Conservation (phyloP, 2,888 invertebrate species). For the Galerucella pusilla region DNA sequence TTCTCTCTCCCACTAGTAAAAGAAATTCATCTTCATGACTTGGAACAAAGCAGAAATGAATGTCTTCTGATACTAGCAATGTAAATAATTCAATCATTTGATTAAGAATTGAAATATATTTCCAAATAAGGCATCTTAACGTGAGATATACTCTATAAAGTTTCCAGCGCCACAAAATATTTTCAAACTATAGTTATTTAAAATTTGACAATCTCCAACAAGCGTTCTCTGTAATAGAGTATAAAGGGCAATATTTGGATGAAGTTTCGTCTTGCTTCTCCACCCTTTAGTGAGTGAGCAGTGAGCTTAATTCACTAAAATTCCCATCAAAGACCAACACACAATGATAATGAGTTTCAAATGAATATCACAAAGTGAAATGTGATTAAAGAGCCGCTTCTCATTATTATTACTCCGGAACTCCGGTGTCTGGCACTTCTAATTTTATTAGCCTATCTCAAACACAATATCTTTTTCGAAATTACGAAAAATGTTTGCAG, state of each 20-base stretch:
- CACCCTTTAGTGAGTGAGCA: not conserved
- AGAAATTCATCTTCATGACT: too few relatives aligned
- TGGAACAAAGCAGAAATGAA: too few relatives aligned
- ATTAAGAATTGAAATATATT: too few relatives aligned
- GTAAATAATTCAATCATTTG: too few relatives aligned
- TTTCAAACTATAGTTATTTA: not conserved
- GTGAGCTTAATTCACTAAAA: conserved; percentile 10
- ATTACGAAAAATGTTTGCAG: too few relatives aligned
- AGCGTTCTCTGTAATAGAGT: not conserved
- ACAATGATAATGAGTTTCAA: conserved; percentile 28
- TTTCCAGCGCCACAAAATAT: not conserved
- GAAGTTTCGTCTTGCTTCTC: not conserved
- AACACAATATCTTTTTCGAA: not conserved
- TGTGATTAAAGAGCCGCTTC: conserved; percentile 14
- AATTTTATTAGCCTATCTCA: conserved; percentile 14
- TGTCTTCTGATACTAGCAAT: too few relatives aligned
- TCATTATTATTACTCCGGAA: conserved; percentile 13
- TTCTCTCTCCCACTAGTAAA: too few relatives aligned
- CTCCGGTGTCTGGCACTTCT: conserved; percentile 2
- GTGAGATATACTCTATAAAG: too few relatives aligned
- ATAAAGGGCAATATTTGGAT: not conserved
- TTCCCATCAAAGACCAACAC: conserved; percentile 25
- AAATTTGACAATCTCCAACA: not conserved
- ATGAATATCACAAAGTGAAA: conserved; percentile 17
- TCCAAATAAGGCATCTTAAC: too few relatives aligned